Percentiles rank a stretch among this genome's conserved stretches.
phyloP scores from a whole-genome alignment of 2,888 invertebrate species.

The Tenthredo livida region DNA sequence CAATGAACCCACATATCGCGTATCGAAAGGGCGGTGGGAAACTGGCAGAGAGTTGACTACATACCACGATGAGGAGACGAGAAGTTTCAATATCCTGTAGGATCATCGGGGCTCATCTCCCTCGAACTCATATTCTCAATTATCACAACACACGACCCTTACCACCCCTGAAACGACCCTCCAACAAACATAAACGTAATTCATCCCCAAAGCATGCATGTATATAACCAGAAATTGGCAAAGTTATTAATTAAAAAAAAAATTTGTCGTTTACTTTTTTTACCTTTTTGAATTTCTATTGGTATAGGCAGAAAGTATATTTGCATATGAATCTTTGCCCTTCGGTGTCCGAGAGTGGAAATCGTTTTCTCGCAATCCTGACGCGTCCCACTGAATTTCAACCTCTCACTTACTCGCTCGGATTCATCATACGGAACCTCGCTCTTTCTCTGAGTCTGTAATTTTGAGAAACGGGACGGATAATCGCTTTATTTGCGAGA shows the following conservation, averaged over 20 bases:
- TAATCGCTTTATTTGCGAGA: constrained; percentile 33
- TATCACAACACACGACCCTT: neutral
- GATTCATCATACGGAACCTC: neutral
- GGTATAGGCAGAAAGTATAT: neutral
- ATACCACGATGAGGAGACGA: neutral
- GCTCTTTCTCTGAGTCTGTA: neutral
- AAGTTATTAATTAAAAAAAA: neutral
- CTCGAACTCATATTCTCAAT: neutral
- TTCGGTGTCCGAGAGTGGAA: neutral
- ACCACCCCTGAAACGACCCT: neutral
- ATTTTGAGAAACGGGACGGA: neutral
- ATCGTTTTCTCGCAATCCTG: neutral
- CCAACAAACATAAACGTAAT: neutral
- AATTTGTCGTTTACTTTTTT: neutral
- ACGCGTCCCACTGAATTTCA: neutral
- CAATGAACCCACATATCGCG: constrained; percentile 41
- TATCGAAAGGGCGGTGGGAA: neutral
- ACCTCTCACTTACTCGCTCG: neutral
- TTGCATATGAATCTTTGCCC: neutral
- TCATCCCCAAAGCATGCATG: neutral
- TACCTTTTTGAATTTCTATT: neutral
- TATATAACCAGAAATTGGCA: neutral
- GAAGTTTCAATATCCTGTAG: neutral
- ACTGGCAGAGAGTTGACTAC: neutral
- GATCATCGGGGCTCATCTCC: neutral